A percentile compares a stretch with the other conserved stretches of the same genome.
phyloP scores from a whole-genome alignment of 2,113 vertebrate genomes.

The Pelecanus crispus region DNA sequence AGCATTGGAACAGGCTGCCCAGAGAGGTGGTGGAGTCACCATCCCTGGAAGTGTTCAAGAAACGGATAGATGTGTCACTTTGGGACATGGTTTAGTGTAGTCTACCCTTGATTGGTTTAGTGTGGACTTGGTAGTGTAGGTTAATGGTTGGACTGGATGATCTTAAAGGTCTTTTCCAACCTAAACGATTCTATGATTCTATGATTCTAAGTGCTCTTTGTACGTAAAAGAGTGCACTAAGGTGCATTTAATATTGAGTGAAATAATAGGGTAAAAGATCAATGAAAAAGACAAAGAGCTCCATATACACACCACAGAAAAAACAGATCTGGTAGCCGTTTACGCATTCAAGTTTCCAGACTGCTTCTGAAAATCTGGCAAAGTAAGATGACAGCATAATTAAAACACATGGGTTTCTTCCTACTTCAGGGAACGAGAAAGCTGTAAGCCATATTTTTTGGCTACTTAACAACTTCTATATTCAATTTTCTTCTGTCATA shows the following conservation, averaged over 20 bases:
- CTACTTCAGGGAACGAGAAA: not conserved
- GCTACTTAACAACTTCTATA: not conserved
- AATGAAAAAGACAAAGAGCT: not conserved
- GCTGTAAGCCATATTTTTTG: not conserved
- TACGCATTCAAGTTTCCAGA: not conserved
- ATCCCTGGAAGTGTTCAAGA: too few relatives aligned
- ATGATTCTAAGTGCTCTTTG: not conserved
- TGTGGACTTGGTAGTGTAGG: too few relatives aligned
- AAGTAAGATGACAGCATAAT: not conserved
- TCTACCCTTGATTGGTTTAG: too few relatives aligned
- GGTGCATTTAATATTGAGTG: not conserved
- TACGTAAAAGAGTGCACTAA: not conserved
- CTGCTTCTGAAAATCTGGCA: not conserved
- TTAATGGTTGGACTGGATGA: too few relatives aligned
- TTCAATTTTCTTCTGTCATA: not conserved
- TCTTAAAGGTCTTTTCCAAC: too few relatives aligned
- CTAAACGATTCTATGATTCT: too few relatives aligned
- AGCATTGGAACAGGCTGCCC: too few relatives aligned
- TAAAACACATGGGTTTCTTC: not conserved
- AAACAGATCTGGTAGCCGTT: not conserved
- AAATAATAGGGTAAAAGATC: not conserved
- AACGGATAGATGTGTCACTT: too few relatives aligned
- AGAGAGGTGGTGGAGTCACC: too few relatives aligned
- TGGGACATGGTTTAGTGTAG: too few relatives aligned
- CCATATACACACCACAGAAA: not conserved